phyloP scores from a whole-genome alignment of 2,888 invertebrate species.

The Perdita meconis region DNA sequence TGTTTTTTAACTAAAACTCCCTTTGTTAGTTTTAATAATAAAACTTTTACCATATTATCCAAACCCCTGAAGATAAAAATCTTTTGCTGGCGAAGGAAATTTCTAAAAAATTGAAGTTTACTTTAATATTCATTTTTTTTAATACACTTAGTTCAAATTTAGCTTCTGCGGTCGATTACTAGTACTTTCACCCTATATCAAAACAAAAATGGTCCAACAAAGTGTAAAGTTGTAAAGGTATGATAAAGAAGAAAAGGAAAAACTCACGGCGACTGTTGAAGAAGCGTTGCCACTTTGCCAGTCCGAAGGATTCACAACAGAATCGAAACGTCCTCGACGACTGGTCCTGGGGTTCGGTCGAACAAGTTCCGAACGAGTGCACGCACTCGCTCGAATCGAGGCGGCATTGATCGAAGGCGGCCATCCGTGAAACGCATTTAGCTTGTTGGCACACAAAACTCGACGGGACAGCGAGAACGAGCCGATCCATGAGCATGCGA shows the following conservation, averaged over 20 bases:
- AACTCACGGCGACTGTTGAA: neutral
- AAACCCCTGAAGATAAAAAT: too few species aligned
- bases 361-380: slow-evolving; percentile 61
- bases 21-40: too few species aligned
- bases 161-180: too few species aligned
- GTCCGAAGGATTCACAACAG: neutral
- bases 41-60: too few species aligned
- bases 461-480: slow-evolving; percentile 76
- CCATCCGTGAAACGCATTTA: slow-evolving; percentile 84
- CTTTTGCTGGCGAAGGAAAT: neutral
- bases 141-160: too few species aligned
- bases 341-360: slow-evolving; percentile 11
- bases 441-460: slow-evolving; percentile 83
- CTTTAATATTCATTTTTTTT: too few species aligned
- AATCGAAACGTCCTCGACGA: slow-evolving; percentile 9
- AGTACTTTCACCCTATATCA: too few species aligned
- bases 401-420: slow-evolving; percentile 81
- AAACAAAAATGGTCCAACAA: too few species aligned
- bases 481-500: slow-evolving; percentile 48
- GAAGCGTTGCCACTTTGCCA: neutral
- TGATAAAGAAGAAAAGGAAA: neutral
- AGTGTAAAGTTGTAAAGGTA: neutral
- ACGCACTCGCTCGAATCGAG: slow-evolving; percentile 54
- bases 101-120: neutral
- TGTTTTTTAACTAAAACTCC: too few species aligned